These are phyloP conservation scores for Distichodus sexfasciatus DNA, from an alignment of 2,797 vertebrate genomes.

Conservation along the genomic window DNA sequence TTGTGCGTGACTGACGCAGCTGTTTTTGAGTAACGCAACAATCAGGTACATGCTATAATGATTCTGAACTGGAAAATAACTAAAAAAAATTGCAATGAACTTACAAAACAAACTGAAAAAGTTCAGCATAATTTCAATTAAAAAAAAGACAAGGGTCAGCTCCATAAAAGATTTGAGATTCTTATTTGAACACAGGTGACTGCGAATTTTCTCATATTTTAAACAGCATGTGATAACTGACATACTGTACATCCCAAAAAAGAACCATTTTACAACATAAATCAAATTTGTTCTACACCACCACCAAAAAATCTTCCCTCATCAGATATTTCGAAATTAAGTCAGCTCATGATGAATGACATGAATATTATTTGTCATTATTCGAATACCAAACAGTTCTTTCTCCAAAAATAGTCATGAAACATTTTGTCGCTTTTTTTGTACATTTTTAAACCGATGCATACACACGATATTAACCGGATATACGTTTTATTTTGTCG, in stretches of 20 bases:
- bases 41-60: neutral
- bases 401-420: constrained; percentile 51
- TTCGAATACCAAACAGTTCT: constrained; percentile 59
- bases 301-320: too few relatives aligned
- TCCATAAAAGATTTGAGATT: too few relatives aligned
- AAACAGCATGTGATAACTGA: too few relatives aligned
- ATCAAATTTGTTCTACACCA: too few relatives aligned
- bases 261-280: too few relatives aligned
- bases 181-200: too few relatives aligned
- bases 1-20: neutral
- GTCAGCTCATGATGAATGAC: neutral
- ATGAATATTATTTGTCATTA: constrained; percentile 18
- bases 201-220: too few relatives aligned
- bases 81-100: too few relatives aligned
- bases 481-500: constrained; percentile 40
- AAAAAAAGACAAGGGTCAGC: too few relatives aligned
- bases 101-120: too few relatives aligned
- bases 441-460: constrained; percentile 38
- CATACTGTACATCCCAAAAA: too few relatives aligned
- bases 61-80: neutral
- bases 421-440: constrained; percentile 29
- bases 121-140: too few relatives aligned
- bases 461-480: constrained; percentile 44
- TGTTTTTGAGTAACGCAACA: neutral
- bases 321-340: constrained; percentile 5